Base-by-base conservation (phyloP, 2,888 invertebrate species). In the Druceiella hillmani region DNA sequence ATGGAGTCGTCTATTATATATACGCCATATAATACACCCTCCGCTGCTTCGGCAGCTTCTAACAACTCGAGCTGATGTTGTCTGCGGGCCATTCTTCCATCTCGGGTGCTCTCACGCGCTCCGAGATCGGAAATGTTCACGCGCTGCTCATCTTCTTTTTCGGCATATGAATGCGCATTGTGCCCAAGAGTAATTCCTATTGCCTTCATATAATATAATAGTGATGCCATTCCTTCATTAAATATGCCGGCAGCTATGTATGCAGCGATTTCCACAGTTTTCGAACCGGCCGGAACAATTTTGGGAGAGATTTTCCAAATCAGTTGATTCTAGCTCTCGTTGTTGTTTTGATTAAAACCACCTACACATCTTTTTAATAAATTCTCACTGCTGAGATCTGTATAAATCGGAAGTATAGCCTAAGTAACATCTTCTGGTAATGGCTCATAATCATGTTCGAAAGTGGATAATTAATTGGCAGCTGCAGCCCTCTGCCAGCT, bases 241-340 rank as follows among this genome's bases (percentile, higher is more conserved):
- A 54, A 52, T 10, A 41, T 45, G 33, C 51, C 34, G 36, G 47
- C 49, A 45, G 51, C 47, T n/a, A 50, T 36, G 41, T 46, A 42
- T 28, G 46, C 50, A 25, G 48, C 48, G 17, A 50, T 46, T 43
- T 46, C 38, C 9, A 50, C 49, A 3, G 36, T 45, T 25, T 33
- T 44, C n/a, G 35, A 43, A 27, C 47, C 40, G 38, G 29, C 15
- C 3, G 41, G 41, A 25, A 48, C 4, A n/a, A 35, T 43, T 49
- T 9, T 9, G n/a, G 38, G 24, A 13, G 22, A 26, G 3, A 27
- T 26, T 7, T n/a, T 12, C 6, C 37, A 44, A 29, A 10, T 10
- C 5, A 38, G 44, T 26, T 39, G 34, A 33, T 36, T 36, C 45
- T 34, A 30, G 43, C 41, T 7, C n/a, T 28, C 10, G 13, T 28